phyloP scores from a whole-genome alignment of 2,113 vertebrate species.

The Sprattus sprattus region DNA sequence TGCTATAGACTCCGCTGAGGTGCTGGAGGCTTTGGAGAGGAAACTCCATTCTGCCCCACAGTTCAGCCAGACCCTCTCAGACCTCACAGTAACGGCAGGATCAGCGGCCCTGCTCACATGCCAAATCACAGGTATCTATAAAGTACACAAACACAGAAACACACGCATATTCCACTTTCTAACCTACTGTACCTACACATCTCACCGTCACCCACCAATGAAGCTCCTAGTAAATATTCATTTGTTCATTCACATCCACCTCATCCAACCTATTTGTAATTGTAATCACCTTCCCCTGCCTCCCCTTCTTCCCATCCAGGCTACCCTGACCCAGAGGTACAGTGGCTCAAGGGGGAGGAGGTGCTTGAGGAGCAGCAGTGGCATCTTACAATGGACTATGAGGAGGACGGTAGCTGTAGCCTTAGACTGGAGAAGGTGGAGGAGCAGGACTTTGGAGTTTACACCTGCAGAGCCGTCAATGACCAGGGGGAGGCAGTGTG shows the following conservation, averaged over 20 bases:
- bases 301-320: constrained; percentile 53
- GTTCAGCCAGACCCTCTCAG: constrained; percentile 57
- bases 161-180: not conserved
- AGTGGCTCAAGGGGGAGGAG: constrained; percentile 68
- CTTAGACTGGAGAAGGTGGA: constrained; percentile 59
- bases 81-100: constrained; percentile 54
- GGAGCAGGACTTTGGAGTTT: constrained; percentile 57
- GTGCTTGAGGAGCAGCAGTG: constrained; percentile 62
- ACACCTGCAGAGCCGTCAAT: constrained; percentile 70
- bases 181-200: not conserved
- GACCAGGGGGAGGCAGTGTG: constrained; percentile 61
- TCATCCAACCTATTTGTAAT: too few species aligned
- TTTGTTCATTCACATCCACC: too few species aligned
- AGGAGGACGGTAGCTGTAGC: constrained; percentile 73
- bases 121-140: constrained; percentile 66
- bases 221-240: not conserved
- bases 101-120: constrained; percentile 64
- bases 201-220: not conserved
- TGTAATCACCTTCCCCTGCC: not conserved
- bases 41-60: constrained; percentile 60
- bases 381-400: constrained; percentile 66
- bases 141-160: not conserved
- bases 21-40: constrained; percentile 59
- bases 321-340: constrained; percentile 76
- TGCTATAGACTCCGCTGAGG: constrained; percentile 54